Evolutionary conservation across 1,140 invertebrate genomes (phyloP).

Genomic region (Dendrolimus kikuchii): DNA sequence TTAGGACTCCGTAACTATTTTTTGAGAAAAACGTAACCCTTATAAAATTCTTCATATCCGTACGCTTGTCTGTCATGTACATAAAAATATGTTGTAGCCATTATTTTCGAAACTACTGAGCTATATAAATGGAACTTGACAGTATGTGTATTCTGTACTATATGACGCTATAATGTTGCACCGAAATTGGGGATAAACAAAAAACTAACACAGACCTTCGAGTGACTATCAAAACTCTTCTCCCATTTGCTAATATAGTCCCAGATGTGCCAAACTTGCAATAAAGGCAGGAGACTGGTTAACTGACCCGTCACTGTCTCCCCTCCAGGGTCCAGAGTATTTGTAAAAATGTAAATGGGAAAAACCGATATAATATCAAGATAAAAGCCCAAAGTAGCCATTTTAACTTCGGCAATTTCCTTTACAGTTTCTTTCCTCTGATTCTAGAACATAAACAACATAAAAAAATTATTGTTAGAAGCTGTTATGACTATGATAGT

Average conservation of each 20-base stretch:
- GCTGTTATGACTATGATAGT: too few relatives aligned
- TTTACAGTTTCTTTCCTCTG: slow-evolving; percentile 43
- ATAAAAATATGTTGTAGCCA: too few relatives aligned
- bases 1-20: too few relatives aligned
- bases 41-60: too few relatives aligned
- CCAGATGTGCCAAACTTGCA: slow-evolving; percentile 63
- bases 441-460: slow-evolving; percentile 20
- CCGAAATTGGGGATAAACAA: too few relatives aligned
- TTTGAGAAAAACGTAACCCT: too few relatives aligned
- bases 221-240: slow-evolving; percentile 37
- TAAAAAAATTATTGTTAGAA: background rate
- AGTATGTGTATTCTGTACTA: too few relatives aligned
- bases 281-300: slow-evolving; percentile 30
- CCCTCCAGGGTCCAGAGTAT: slow-evolving; percentile 39
- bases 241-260: slow-evolving; percentile 47
- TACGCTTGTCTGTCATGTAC: too few relatives aligned
- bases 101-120: too few relatives aligned
- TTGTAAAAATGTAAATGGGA: slow-evolving; percentile 47
- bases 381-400: slow-evolving; percentile 53
- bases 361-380: slow-evolving; percentile 54
- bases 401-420: slow-evolving; percentile 57
- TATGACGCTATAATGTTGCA: too few relatives aligned
- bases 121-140: too few relatives aligned
- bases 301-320: slow-evolving; percentile 35
- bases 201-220: slow-evolving; percentile 28